Conservation (phyloP, 2,888 invertebrate genomes). For the Pristionchus japonicus region DNA sequence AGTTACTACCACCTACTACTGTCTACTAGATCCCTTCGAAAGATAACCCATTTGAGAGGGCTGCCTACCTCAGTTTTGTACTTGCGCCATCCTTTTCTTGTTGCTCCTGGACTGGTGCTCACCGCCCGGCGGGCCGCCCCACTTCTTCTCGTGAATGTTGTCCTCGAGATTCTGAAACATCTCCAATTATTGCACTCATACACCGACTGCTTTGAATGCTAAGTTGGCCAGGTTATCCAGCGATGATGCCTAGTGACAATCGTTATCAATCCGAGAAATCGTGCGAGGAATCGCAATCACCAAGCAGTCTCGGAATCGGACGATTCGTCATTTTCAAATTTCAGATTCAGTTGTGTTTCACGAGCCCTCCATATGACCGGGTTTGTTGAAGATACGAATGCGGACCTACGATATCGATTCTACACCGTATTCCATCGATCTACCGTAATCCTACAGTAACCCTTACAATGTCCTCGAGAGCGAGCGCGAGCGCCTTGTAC, state of each 20-base stretch:
- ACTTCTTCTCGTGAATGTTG: background rate
- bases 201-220: background rate
- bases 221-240: no score
- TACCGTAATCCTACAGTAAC: background rate
- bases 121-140: background rate
- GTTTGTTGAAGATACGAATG: no score
- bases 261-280: background rate
- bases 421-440: background rate
- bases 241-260: background rate
- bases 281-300: background rate
- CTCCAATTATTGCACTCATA: background rate
- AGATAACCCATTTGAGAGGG: no score
- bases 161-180: background rate
- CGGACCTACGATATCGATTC: background rate
- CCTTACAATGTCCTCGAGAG: slow-evolving; percentile 4
- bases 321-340: background rate
- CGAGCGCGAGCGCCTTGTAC: slow-evolving; percentile 12
- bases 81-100: background rate
- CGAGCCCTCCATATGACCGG: background rate
- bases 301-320: background rate
- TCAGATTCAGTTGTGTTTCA: background rate
- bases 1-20: no score
- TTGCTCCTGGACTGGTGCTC: background rate
- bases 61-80: background rate
- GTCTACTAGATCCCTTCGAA: no score